Conservation (phyloP, 2,888 invertebrate species). For the Eremobia ochroleuca region DNA sequence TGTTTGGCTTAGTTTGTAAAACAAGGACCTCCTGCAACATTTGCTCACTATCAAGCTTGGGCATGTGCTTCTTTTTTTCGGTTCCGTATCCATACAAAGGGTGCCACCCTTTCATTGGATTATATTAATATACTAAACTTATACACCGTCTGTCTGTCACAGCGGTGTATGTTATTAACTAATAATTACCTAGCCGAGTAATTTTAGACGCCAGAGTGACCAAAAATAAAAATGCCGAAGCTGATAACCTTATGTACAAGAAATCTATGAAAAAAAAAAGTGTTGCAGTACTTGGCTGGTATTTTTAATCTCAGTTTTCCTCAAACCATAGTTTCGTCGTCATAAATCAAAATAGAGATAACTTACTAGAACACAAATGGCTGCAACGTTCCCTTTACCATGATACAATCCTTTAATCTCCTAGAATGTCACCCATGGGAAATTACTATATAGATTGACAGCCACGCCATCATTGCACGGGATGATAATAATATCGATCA, state of each 20-base stretch:
- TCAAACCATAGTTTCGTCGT: not conserved
- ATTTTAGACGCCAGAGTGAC: not conserved
- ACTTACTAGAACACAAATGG: not conserved
- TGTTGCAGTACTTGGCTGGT: not conserved
- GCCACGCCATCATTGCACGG: conserved; percentile 1
- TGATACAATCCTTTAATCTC: conserved; percentile 39
- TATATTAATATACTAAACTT: conserved; percentile 1
- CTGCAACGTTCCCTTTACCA: not conserved
- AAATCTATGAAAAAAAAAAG: too few relatives aligned
- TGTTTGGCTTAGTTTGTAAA: not conserved
- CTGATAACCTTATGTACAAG: too few relatives aligned
- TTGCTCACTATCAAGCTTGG: not conserved
- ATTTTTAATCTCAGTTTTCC: not conserved
- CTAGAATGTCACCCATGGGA: conserved; percentile 32
- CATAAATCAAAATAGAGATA: not conserved
- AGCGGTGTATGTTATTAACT: not conserved
- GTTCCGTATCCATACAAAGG: not conserved
- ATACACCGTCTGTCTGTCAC: not conserved
- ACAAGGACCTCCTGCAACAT: not conserved
- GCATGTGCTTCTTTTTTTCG: not conserved
- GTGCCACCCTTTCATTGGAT: not conserved
- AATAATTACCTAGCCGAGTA: not conserved
- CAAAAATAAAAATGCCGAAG: not conserved
- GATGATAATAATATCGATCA: conserved; percentile 27
- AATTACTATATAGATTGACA: conserved; percentile 38